Evolutionary conservation across 2,113 vertebrate species (phyloP), one percentile per base, ranked within the genome.

Genomic region (Sebastes schlegelii): DNA sequence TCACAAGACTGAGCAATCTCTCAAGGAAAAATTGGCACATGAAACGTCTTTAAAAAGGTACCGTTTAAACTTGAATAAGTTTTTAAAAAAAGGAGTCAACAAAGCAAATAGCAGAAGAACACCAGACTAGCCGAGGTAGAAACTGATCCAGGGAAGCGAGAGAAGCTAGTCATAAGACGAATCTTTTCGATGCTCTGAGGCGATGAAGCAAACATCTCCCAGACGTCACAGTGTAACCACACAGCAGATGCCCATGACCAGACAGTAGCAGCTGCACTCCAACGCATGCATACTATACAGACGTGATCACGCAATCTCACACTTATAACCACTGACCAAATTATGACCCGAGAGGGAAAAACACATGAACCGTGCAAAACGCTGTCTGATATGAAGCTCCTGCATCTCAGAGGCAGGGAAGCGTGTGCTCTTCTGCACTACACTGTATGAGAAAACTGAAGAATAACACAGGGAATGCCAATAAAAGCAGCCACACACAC

Each of bases 121-220:
- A 71, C n/a, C 2, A 54, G 77, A n/a, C 12, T 1, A 14, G 8
- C 6, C 5, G 5, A 74, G 55, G 40, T 5, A 48, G 21, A 73
- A 65, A 48, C 5, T 23, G 70, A 70, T 68, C 64, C 83, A 77
- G 42, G 5, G 68, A 74, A 60, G 67, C 45, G 48, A 66, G 68
- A 79, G 75, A n/a, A 26, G 67, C 57, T 84, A 86, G 88, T 95
- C 94, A 94, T 87, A 74, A 92, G 94, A 93, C 85, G 51, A 64
- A 72, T 84, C 67, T 61, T 70, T 79, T 60, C 11, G 70, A 88
- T 84, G 86, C 86, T 90, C 69, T 2, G 54, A 85, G 88, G 88
- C 80, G 23, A 82, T 66, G 88, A 88, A 77, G 74, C 54, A 75
- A 81, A 84, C 62, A 64, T 82, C 87, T 54, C 57, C 77, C 86